Base-by-base conservation (phyloP, 2,797 vertebrate species). In the Pempheris klunzingeri region DNA sequence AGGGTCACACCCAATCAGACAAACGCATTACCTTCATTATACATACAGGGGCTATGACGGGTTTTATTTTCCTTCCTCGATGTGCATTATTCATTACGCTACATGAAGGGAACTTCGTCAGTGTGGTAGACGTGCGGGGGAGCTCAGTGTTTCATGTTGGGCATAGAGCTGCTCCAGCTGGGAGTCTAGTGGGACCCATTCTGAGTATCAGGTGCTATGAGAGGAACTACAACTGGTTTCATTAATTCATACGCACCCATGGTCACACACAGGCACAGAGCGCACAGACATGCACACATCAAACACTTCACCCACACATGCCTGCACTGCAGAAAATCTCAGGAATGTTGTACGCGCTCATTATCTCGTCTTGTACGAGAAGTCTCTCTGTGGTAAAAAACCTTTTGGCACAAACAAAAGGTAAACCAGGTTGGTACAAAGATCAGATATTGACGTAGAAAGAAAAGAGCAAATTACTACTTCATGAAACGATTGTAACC, bases 11-110 rank as follows among this genome's bases (percentile, higher is more conserved):
- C 77, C 84, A 81, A 87, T 87, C 87, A 88, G 82, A 75, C 65
- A 84, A 80, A 84, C 81, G 74, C 44, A 66, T 67, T 69, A 62
- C 38, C 61, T 78, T 86, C 86, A 90, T 90, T 84, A 88, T 85
- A 91, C 85, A 90, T 83, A 75, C 74, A 54, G 64, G 39, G 39
- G 70, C 72, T 64, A 55, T 24, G 73, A 41, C 61, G 66, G 41
- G 15, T 43, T 62, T 49, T 54, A 54, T 52, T 26, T 30, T 12
- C 4, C 36, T 55, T 30, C 47, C 74, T 64, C 39, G 22, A 26
- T 60, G 85, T 88, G 87, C 83, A 93, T 92, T 92, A 93, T 90
- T 89, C 77, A 91, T 87, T 14, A 72, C 44, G 65, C 65, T 75
- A 75, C 81, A 90, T 84, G 78, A 91, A 89, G 84, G 79, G 62